Percentiles rank a stretch among this genome's conserved stretches.
Evolutionary conservation across 2,888 invertebrate species (phyloP).

Genomic region (Chrysotoxum bicinctum): DNA sequence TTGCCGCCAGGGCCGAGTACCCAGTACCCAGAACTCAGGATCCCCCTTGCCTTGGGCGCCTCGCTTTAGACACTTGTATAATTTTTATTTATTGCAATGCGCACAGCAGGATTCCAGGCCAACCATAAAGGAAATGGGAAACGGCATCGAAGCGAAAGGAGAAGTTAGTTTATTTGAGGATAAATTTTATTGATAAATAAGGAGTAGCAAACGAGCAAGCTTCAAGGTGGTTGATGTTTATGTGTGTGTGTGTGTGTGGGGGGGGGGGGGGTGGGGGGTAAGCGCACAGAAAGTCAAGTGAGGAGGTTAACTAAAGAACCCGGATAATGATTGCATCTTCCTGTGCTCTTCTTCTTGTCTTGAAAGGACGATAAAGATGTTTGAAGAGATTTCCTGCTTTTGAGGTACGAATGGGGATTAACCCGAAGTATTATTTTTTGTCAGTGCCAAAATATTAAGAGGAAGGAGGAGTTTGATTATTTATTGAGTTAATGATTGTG

Average conservation of each 20-base stretch:
- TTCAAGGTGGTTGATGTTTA: background rate
- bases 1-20: conserved; percentile 10
- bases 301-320: conserved; percentile 44
- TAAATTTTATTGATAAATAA: conserved; percentile 70
- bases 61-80: conserved; percentile 56
- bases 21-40: background rate
- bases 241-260: background rate
- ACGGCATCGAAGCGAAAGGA: conserved; percentile 63
- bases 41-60: background rate
- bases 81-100: conserved; percentile 69
- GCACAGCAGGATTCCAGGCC: conserved; percentile 48
- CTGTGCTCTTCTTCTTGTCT: conserved; percentile 5
- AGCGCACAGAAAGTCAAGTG: conserved; percentile 12
- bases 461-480: background rate
- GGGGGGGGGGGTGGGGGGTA: background rate
- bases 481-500: background rate
- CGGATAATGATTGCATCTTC: conserved; percentile 63
- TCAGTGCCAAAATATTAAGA: conserved; percentile 3
- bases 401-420: conserved; percentile 47
- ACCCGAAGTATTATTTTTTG: conserved; percentile 20
- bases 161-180: conserved; percentile 70
- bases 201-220: conserved; percentile 8
- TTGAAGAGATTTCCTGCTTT: conserved; percentile 48
- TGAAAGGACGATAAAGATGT: conserved; percentile 32
- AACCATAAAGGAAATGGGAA: conserved; percentile 60